Evolutionary conservation across 2,113 vertebrate species (phyloP).

Genomic region (Nycticryphes semicollaris): DNA sequence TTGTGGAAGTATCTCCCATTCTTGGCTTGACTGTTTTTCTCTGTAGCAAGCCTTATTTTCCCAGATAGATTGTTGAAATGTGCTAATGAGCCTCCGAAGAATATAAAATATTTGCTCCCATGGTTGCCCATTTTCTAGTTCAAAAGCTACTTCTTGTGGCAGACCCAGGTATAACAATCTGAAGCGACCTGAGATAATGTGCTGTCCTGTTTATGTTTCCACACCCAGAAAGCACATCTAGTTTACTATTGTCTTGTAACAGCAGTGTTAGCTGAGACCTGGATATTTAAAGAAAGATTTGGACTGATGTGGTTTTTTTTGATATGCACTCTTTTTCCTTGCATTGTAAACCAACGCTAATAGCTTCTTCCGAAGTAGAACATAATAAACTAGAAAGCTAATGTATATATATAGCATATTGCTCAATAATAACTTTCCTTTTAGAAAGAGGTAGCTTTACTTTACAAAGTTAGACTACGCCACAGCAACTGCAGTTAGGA

Average conservation of each 20-base stretch:
- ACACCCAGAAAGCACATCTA: background rate
- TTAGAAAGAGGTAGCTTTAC: background rate
- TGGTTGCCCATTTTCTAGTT: background rate
- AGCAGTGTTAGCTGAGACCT: background rate
- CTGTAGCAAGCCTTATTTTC: slow-evolving; percentile 12
- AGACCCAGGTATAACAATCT: background rate
- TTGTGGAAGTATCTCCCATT: background rate
- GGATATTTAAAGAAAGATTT: background rate
- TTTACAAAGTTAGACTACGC: background rate
- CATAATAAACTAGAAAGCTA: background rate
- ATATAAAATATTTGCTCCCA: background rate
- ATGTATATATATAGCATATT: background rate
- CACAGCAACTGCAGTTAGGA: background rate
- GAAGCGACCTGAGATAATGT: background rate
- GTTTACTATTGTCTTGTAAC: background rate
- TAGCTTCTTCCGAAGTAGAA: background rate
- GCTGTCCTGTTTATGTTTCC: background rate
- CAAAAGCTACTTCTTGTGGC: slow-evolving; percentile 40
- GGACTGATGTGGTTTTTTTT: background rate
- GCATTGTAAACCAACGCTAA: background rate
- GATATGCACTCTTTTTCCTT: background rate
- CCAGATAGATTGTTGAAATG: slow-evolving; percentile 17
- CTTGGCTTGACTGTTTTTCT: background rate
- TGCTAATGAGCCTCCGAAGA: slow-evolving; percentile 35
- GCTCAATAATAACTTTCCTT: background rate